Percentiles rank a stretch among this genome's conserved stretches.
Conservation (phyloP, 2,113 vertebrate genomes). For the Erythrolamprus reginae region DNA sequence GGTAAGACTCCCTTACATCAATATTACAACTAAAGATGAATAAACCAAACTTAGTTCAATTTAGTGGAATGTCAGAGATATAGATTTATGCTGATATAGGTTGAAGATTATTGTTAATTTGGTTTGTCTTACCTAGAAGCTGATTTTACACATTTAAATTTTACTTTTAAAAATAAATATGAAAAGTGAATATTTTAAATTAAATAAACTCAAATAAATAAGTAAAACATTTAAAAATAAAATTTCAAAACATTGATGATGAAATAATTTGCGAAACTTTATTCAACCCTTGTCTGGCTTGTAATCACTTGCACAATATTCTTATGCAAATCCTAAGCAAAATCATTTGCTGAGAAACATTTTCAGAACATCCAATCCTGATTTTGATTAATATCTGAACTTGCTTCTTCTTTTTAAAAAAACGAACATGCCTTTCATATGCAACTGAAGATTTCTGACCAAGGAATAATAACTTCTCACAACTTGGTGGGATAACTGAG, state of each 20-base stretch:
- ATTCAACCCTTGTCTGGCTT: background rate
- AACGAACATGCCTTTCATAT: background rate
- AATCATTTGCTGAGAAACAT: background rate
- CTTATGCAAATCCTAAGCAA: background rate
- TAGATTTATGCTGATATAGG: background rate
- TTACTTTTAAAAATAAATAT: background rate
- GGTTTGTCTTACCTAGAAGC: background rate
- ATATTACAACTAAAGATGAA: background rate
- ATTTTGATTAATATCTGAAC: background rate
- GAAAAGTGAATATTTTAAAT: background rate
- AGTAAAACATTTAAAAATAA: background rate
- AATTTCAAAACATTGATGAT: background rate
- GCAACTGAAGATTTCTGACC: background rate
- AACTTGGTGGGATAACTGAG: background rate
- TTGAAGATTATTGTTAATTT: background rate
- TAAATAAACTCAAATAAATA: background rate
- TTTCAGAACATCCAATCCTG: background rate
- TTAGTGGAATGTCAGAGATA: background rate
- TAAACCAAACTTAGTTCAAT: background rate
- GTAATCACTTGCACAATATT: background rate
- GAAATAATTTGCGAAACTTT: background rate
- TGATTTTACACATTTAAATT: background rate
- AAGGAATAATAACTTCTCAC: background rate
- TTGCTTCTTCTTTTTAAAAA: background rate
- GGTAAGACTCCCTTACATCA: background rate